phyloP scores from a whole-genome alignment of 2,888 invertebrate genomes.

The Diaperis boleti region DNA sequence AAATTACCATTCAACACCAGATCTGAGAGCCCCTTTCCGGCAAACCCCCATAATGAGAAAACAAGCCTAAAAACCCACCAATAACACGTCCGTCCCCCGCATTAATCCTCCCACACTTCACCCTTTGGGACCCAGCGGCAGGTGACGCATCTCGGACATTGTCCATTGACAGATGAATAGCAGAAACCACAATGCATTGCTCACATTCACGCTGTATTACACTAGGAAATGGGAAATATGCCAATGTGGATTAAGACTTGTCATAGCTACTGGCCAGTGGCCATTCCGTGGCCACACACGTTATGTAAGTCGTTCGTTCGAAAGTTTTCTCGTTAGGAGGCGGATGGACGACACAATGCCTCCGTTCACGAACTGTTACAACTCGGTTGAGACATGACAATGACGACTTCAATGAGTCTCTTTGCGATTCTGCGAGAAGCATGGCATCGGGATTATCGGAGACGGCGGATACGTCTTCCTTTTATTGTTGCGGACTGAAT shows the following conservation, averaged over 20 bases:
- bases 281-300: slow-evolving; percentile 51
- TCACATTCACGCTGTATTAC: slow-evolving; percentile 63
- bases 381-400: slow-evolving; percentile 18
- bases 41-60: too few relatives aligned
- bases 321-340: slow-evolving; percentile 27
- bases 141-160: slow-evolving; percentile 63
- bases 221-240: slow-evolving; percentile 58
- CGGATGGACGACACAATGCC: slow-evolving; percentile 15
- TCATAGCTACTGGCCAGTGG: slow-evolving; percentile 40
- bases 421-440: slow-evolving; percentile 1
- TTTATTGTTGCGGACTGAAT: too few relatives aligned
- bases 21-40: too few relatives aligned
- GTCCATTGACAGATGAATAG: slow-evolving; percentile 62
- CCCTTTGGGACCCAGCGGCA: slow-evolving; percentile 54
- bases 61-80: too few relatives aligned
- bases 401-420: slow-evolving; percentile 7
- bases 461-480: too few relatives aligned
- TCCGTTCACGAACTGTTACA: slow-evolving; percentile 20
- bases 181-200: slow-evolving; percentile 61
- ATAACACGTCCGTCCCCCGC: slow-evolving; percentile 28
- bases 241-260: slow-evolving; percentile 51
- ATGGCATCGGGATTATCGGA: not conserved
- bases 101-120: slow-evolving; percentile 49
- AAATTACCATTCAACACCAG: too few relatives aligned
- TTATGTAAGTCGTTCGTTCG: slow-evolving; percentile 28